Percentiles rank a stretch among this genome's conserved stretches.
Evolutionary conservation across 2,113 vertebrate species (phyloP).

Genomic region (Opisthocomus hoazin): DNA sequence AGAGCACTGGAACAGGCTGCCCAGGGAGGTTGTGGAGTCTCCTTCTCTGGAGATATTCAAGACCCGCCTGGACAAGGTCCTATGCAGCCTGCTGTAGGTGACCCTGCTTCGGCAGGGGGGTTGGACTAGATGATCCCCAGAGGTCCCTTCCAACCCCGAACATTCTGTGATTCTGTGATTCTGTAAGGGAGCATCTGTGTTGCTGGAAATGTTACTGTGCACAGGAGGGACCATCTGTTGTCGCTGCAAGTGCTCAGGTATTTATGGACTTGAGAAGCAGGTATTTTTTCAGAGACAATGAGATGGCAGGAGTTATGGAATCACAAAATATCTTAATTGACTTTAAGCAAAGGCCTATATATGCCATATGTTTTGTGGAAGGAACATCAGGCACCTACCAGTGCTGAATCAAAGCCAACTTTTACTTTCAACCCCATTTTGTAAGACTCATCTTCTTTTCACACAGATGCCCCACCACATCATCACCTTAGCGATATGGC

Average conservation of each 20-base stretch:
- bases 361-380: background rate
- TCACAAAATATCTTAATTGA: background rate
- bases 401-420: background rate
- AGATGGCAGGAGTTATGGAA: background rate
- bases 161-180: too few relatives aligned
- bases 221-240: background rate
- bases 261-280: background rate
- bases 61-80: too few relatives aligned
- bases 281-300: background rate
- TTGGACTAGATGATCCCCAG: too few relatives aligned
- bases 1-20: too few relatives aligned
- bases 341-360: background rate
- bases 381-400: background rate
- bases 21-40: too few relatives aligned
- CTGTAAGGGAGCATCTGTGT: background rate
- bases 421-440: background rate
- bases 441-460: background rate
- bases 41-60: too few relatives aligned
- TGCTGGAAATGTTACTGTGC: background rate
- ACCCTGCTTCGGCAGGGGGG: too few relatives aligned
- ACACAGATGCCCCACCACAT: background rate
- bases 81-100: too few relatives aligned
- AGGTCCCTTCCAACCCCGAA: too few relatives aligned
- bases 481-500: background rate
- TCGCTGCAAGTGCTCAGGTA: background rate